phyloP scores from a whole-genome alignment of 2,888 invertebrate species.

The Drosophila gaucha region DNA sequence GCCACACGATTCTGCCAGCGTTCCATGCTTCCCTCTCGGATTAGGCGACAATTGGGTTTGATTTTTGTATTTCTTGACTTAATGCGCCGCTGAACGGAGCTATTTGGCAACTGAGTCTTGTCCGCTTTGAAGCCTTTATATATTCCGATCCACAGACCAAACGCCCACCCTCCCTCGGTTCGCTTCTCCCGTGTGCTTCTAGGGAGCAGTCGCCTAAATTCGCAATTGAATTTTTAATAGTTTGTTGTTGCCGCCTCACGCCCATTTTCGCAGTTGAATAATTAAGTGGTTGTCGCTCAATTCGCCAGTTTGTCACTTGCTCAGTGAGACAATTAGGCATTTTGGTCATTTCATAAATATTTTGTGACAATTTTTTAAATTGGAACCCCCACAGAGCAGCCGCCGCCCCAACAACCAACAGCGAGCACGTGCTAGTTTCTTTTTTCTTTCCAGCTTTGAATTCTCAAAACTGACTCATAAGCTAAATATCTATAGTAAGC shows the following conservation, averaged over 20 bases:
- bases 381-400: neutral
- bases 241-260: conserved; percentile 3
- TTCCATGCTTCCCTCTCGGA: conserved; percentile 78
- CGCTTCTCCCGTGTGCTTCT: no score
- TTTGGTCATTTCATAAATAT: conserved; percentile 4
- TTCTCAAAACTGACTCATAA: no score
- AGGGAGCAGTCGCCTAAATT: neutral
- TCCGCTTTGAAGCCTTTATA: neutral
- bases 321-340: conserved; percentile 15
- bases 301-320: conserved; percentile 14
- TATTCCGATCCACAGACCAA: conserved; percentile 10
- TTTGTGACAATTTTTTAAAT: conserved; percentile 5
- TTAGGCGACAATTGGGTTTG: neutral
- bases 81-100: conserved; percentile 9
- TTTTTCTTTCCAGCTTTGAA: no score
- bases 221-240: conserved; percentile 32
- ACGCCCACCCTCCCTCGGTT: neutral
- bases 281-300: conserved; percentile 20
- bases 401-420: neutral
- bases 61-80: neutral
- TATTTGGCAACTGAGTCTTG: conserved; percentile 27
- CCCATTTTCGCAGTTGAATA: conserved; percentile 24
- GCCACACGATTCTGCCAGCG: conserved; percentile 87
- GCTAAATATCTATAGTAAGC: no score
- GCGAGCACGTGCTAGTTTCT: neutral